Evolutionary conservation across 2,113 vertebrate species (phyloP).

Genomic region (Plecturocebus donacophilus): DNA sequence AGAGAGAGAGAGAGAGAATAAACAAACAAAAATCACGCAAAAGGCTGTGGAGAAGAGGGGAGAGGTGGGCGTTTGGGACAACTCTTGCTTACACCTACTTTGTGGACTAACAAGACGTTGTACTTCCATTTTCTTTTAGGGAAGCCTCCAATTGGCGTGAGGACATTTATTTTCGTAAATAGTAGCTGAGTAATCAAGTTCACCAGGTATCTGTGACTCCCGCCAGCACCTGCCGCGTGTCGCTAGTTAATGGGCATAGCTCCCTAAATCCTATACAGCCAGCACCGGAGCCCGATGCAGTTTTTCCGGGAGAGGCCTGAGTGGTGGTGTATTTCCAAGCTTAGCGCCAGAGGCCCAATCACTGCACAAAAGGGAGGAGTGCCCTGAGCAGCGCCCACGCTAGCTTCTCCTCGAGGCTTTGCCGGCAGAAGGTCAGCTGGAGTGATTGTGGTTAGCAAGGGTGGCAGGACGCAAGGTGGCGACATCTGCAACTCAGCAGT

Average conservation of each 20-base stretch:
- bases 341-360: neutral
- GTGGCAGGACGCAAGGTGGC: neutral
- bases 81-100: neutral
- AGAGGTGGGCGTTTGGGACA: neutral
- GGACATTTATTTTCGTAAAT: neutral
- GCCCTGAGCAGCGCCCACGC: rapidly evolving
- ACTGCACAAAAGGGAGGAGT: neutral
- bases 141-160: neutral
- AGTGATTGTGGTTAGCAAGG: neutral
- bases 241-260: neutral
- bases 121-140: neutral
- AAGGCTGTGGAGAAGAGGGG: neutral
- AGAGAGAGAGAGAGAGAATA: too few species aligned
- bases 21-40: too few species aligned
- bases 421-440: neutral
- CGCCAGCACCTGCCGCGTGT: neutral
- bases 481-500: neutral
- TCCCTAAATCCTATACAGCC: neutral
- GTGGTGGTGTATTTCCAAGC: neutral
- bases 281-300: rapidly evolving
- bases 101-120: neutral
- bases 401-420: neutral
- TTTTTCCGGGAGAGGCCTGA: neutral
- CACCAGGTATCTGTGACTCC: neutral
- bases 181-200: neutral